These are phyloP conservation scores for Drosophila nigrodunni DNA, from an alignment of 1,140 invertebrate species.

Conservation along the genomic window DNA sequence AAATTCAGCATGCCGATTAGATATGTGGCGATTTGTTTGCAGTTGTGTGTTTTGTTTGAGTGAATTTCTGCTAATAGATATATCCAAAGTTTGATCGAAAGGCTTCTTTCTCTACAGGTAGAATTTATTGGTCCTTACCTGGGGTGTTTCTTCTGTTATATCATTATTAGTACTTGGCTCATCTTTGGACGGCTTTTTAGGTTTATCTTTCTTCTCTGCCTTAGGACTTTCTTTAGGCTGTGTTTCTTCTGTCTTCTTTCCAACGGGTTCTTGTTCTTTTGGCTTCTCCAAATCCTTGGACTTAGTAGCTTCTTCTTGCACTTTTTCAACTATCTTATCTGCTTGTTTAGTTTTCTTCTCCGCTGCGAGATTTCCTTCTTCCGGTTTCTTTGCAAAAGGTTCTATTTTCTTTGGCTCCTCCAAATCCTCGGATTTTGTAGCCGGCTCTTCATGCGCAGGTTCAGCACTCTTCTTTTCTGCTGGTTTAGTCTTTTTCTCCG, in stretches of 20 bases:
- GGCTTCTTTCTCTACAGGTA: neutral
- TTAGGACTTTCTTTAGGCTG: too few species aligned
- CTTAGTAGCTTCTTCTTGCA: too few species aligned
- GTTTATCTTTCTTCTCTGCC: neutral
- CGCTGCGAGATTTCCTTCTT: too few species aligned
- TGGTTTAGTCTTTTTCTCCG: slow-evolving; percentile 12
- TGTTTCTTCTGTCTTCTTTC: neutral
- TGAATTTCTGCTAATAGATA: neutral
- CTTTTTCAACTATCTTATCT: neutral
- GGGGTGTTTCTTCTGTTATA: slow-evolving; percentile 20
- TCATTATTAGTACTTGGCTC: slow-evolving; percentile 12
- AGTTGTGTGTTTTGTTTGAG: neutral
- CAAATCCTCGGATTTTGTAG: too few species aligned
- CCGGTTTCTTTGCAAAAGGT: too few species aligned
- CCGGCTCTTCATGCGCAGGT: neutral
- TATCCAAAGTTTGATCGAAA: neutral
- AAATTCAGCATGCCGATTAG: neutral
- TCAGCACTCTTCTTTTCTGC: neutral
- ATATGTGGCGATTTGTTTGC: neutral
- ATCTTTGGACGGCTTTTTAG: slow-evolving; percentile 23
- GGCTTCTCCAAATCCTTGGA: too few species aligned
- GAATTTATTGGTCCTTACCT: slow-evolving; percentile 22
- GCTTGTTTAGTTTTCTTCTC: slow-evolving; percentile 1
- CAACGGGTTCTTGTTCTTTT: too few species aligned
- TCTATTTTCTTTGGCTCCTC: too few species aligned